These are phyloP conservation scores for Corythornis vintsioides DNA, from an alignment of 2,113 vertebrate species.

Conservation along the genomic window DNA sequence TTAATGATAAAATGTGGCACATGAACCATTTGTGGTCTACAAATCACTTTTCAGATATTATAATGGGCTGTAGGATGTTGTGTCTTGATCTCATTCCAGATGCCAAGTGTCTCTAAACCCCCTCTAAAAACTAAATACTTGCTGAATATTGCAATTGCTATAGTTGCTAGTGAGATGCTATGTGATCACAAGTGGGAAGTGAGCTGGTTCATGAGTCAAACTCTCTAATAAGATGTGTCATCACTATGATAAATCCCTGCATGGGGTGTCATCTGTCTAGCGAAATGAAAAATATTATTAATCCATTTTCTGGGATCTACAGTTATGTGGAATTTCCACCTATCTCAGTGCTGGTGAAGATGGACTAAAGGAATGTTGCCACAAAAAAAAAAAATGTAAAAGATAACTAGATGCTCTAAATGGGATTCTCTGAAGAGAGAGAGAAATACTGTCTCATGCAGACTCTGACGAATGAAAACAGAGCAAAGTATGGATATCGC, in stretches of 20 bases:
- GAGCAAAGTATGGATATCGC: neutral
- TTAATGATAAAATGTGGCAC: neutral
- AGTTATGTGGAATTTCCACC: neutral
- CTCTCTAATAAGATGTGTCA: neutral
- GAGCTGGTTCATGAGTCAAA: neutral
- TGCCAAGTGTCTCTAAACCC: neutral
- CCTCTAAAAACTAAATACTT: neutral
- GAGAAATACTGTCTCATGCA: neutral
- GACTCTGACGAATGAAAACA: neutral
- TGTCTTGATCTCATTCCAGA: neutral
- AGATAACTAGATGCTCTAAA: neutral
- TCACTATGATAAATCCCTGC: neutral
- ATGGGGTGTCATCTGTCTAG: neutral
- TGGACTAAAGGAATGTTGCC: neutral
- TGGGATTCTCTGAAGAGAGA: neutral
- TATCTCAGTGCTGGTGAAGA: neutral
- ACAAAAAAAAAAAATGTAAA: neutral
- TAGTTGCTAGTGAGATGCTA: neutral
- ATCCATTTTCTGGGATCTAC: neutral
- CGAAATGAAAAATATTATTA: conserved; percentile 33
- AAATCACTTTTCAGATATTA: neutral
- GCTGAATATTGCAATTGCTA: neutral
- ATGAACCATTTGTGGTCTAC: neutral
- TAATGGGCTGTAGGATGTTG: neutral
- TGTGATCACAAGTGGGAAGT: neutral